Percentiles rank a stretch among this genome's conserved stretches.
Evolutionary conservation across 2,888 invertebrate species (phyloP).

Genomic region (Creontiades dilutus): DNA sequence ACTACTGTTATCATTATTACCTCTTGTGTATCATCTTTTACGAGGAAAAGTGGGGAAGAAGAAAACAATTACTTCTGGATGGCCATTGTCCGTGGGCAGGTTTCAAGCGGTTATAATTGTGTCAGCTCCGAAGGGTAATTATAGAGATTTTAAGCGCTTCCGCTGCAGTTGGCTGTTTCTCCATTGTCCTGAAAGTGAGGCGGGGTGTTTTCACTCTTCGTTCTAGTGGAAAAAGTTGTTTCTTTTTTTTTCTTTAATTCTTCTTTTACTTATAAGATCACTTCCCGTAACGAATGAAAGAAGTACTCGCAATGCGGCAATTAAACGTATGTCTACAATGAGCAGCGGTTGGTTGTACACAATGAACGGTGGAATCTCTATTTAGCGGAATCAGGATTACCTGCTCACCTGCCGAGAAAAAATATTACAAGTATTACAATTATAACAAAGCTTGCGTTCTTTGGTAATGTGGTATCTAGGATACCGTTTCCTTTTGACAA

Average conservation of each 20-base stretch:
- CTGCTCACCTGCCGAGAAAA: no score
- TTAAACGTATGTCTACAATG: not conserved
- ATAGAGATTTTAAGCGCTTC: constrained; percentile 54
- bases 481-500: no score
- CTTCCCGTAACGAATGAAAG: constrained; percentile 15
- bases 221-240: constrained; percentile 41
- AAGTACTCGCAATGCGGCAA: not conserved
- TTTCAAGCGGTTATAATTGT: constrained; percentile 62
- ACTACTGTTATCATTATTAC: constrained; percentile 52
- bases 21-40: constrained; percentile 39
- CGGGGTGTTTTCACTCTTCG: constrained; percentile 47
- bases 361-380: no score
- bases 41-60: constrained; percentile 31
- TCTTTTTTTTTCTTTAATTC: constrained; percentile 19
- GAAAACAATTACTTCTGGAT: constrained; percentile 43
- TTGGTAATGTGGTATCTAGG: no score
- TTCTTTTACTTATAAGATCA: constrained; percentile 19
- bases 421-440: no score
- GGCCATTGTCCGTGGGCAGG: constrained; percentile 56
- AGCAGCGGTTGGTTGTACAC: no score
- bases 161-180: constrained; percentile 55
- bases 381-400: no score
- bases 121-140: constrained; percentile 33
- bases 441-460: no score
- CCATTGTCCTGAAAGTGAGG: constrained; percentile 26